Evolutionary conservation across 2,797 vertebrate species (phyloP), one percentile per base, ranked within the genome.

Genomic region (Poecilia picta): DNA sequence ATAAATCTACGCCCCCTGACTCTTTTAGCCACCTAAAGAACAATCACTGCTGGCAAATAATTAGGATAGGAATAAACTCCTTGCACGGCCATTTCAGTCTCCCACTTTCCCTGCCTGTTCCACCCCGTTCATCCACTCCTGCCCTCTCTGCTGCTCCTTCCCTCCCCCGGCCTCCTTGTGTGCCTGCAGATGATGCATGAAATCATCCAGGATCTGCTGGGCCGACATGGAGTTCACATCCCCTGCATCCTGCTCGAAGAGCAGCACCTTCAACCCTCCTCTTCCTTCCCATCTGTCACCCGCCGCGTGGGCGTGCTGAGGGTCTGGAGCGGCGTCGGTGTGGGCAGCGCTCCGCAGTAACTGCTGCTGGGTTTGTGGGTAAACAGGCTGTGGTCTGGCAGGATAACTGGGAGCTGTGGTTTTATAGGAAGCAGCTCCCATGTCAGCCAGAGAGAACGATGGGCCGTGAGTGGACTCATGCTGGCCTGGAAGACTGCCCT

Each of bases 191-290:
- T 95, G 94, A 73, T 92, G 91, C 79, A 95, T 83, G 83, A 96
- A 95, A 82, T 95, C 92, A 88, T 96, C 91, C 78, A 96, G 89
- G 83, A 94, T 94, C 84, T 89, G 92, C 83, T 96, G 94, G 51
- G 96, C 94, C 41, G 93, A 90, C 81, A 87, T 23, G 64, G 94
- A 93, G 72, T 85, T 95, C 86, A 93, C 88, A 73, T 92, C 86
- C 72, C 80, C 78, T 41, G 62, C 47, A 11, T 83, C 80, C 75
- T 88, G 80, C 78, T 90, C 92, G 74, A 87, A 68, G 76, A 86
- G 89, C 0, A 85, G 81, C 64, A 88, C 83, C 72, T 85, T 77
- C 31, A 88, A 46, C 72, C 80, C 82, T 51, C 76, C 84, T 39
- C 81, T 82, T 23, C 74, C 88, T 33, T 73, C 78, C 85, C 88